phyloP scores from a whole-genome alignment of 2,797 vertebrate species.

The Zonotrichia albicollis region DNA sequence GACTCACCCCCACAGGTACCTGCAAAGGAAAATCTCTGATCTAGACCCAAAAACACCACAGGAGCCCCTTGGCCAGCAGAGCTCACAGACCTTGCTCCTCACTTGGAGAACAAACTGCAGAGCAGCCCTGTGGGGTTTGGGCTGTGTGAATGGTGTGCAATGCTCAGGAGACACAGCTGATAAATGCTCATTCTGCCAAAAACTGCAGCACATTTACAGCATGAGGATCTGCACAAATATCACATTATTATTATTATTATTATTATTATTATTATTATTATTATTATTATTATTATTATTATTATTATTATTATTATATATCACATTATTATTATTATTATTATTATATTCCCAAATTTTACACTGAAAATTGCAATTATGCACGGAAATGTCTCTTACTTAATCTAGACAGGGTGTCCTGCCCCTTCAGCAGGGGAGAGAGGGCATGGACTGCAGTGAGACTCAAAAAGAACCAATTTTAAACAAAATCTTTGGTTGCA shows the following conservation, averaged over 20 bases:
- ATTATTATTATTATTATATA: too few species aligned
- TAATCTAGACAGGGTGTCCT: not conserved
- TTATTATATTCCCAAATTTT: not conserved
- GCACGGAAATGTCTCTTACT: not conserved
- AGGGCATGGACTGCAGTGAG: not conserved
- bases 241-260: too few species aligned
- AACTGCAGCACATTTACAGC: not conserved
- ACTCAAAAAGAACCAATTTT: not conserved
- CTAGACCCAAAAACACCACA: not conserved
- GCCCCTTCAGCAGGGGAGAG: not conserved
- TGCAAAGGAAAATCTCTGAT: not conserved
- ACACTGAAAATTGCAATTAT: not conserved
- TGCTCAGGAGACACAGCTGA: not conserved
- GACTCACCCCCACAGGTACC: not conserved
- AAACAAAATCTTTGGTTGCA: not conserved
- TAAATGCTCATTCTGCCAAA: not conserved
- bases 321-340: too few species aligned
- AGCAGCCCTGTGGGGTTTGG: not conserved
- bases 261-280: too few species aligned
- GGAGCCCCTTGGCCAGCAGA: not conserved
- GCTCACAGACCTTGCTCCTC: not conserved
- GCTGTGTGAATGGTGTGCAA: not conserved
- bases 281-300: too few species aligned
- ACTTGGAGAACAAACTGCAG: not conserved
- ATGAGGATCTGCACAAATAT: not conserved